Percentiles rank a stretch among this genome's conserved stretches.
Conservation (phyloP, 2,888 invertebrate species). For the Rambutsinella grinnellia region DNA sequence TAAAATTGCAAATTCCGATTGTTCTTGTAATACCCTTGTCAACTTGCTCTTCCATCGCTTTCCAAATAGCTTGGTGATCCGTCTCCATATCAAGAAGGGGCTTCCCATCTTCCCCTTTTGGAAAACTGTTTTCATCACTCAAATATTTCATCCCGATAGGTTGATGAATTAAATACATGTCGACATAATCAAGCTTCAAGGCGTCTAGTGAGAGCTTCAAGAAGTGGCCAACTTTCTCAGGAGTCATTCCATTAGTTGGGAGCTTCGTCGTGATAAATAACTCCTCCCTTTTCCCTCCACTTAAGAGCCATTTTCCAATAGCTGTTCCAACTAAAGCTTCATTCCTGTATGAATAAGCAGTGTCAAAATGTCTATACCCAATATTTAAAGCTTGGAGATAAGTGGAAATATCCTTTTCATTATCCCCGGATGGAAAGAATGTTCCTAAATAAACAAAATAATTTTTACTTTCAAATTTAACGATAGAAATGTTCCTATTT, state of each 20-base stretch:
- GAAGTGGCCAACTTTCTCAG: conserved; percentile 56
- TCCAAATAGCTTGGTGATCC: conserved; percentile 82
- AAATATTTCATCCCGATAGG: conserved; percentile 74
- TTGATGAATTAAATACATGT: conserved; percentile 84
- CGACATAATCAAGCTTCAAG: conserved; percentile 83
- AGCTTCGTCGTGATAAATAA: conserved; percentile 76
- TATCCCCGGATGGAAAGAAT: no score
- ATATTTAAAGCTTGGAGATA: conserved; percentile 82
- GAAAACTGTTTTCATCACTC: conserved; percentile 40
- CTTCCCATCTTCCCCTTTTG: conserved; percentile 74
- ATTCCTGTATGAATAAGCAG: conserved; percentile 83
- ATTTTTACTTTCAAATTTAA: no score
- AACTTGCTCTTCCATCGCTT: conserved; percentile 77
- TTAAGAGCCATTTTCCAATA: conserved; percentile 78
- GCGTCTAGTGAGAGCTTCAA: conserved; percentile 71
- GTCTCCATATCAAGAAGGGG: conserved; percentile 72
- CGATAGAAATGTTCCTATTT: no score
- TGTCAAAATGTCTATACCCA: conserved; percentile 88
- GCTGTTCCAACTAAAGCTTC: conserved; percentile 82
- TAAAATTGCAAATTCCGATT: conserved; percentile 90
- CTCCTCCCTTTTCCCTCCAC: conserved; percentile 80
- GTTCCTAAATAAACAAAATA: no score
- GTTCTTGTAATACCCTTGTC: conserved; percentile 79
- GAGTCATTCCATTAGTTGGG: conserved; percentile 56
- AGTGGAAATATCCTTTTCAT: no score